Conservation (phyloP, 2,797 vertebrate genomes). For the Lacerta bilineata region DNA sequence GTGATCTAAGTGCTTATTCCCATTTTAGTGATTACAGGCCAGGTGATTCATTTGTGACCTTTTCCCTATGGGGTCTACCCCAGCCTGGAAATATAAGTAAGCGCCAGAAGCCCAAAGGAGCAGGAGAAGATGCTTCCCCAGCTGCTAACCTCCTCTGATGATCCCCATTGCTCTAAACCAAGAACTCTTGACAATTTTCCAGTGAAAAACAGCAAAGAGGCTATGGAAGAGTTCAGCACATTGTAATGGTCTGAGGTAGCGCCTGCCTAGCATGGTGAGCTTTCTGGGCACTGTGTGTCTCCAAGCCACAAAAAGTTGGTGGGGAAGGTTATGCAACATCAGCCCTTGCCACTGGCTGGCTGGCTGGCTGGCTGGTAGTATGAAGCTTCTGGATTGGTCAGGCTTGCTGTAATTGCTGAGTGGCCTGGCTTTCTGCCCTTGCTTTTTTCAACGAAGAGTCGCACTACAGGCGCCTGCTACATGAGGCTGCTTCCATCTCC, state of each 20-base stretch:
- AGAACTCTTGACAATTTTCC: background rate
- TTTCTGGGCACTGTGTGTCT: background rate
- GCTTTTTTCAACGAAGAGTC: no score
- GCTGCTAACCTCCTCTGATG: background rate
- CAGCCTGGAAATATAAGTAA: background rate
- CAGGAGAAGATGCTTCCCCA: background rate
- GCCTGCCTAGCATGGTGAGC: background rate
- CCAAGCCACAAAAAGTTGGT: no score
- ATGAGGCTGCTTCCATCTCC: no score
- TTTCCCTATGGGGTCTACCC: background rate
- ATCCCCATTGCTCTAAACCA: background rate
- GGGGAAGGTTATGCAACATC: no score
- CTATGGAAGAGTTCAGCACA: background rate
- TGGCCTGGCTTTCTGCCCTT: no score
- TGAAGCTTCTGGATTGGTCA: no score
- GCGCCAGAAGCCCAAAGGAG: background rate
- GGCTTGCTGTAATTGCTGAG: no score
- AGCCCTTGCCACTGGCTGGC: no score
- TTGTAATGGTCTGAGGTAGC: background rate
- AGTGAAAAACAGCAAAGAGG: background rate
- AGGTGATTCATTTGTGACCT: background rate
- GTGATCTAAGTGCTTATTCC: slow-evolving; percentile 20
- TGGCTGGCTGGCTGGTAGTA: no score
- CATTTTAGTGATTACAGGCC: background rate
- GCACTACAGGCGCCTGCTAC: no score